phyloP scores from a whole-genome alignment of 2,888 invertebrate species.

The Terebella lapidaria region DNA sequence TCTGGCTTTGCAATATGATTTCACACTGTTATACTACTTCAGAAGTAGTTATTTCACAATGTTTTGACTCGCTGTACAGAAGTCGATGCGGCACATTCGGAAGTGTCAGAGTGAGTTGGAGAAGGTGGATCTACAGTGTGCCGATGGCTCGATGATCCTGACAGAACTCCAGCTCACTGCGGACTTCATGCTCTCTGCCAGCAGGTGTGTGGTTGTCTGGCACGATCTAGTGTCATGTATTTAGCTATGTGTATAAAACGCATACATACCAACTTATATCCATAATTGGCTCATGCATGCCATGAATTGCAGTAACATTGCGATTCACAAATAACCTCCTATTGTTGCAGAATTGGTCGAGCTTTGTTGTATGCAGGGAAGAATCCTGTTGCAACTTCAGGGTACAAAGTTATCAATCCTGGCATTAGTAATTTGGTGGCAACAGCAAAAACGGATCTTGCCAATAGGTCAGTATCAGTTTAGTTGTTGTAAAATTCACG shows the following conservation, averaged over 20 bases:
- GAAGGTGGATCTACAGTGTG: constrained; percentile 27
- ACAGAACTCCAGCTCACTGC: constrained; percentile 61
- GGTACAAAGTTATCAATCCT: constrained; percentile 60
- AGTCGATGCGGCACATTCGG: constrained; percentile 59
- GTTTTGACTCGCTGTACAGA: constrained; percentile 44
- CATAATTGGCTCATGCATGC: not conserved
- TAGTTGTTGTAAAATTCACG: not conserved
- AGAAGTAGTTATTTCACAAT: not conserved
- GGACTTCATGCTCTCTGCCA: constrained; percentile 61
- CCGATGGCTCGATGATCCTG: constrained; percentile 34
- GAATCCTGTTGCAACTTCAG: constrained; percentile 59
- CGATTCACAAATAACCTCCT: not conserved
- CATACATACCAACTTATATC: not conserved
- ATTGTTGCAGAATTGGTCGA: constrained; percentile 3
- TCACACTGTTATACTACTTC: too few relatives aligned
- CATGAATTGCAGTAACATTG: not conserved
- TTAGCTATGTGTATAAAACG: not conserved
- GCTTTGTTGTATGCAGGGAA: constrained; percentile 54
- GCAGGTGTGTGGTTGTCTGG: constrained; percentile 43
- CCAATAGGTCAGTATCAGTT: constrained; percentile 58
- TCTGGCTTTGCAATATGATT: too few relatives aligned
- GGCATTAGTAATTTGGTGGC: constrained; percentile 63
- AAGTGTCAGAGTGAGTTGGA: constrained; percentile 56
- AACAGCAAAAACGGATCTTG: constrained; percentile 63
- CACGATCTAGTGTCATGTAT: not conserved